Conservation (phyloP, 2,113 vertebrate genomes). For the Porphyrio hochstetteri region DNA sequence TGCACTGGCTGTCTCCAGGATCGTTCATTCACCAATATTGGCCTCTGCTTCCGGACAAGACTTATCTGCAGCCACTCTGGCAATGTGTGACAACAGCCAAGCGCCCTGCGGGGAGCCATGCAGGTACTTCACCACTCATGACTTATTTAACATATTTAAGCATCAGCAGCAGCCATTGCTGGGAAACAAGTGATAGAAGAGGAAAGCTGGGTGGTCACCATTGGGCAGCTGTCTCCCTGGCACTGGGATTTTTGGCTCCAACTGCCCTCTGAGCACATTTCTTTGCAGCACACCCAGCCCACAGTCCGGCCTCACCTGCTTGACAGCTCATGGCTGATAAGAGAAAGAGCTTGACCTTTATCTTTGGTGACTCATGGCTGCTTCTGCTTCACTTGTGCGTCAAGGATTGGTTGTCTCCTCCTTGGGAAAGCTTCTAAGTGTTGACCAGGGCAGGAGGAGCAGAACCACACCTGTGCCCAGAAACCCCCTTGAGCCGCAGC, state of each 20-base stretch:
- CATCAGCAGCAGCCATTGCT: neutral
- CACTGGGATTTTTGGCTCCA: neutral
- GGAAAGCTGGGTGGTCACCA: accelerated
- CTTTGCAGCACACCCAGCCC: neutral
- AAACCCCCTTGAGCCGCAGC: neutral
- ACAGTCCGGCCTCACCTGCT: neutral
- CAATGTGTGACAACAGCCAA: neutral
- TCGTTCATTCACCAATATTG: neutral
- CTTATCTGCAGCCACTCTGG: neutral
- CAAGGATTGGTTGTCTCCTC: neutral
- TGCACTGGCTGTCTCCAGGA: neutral
- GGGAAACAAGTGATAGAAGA: neutral
- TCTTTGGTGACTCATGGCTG: constrained; percentile 50
- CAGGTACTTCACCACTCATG: neutral
- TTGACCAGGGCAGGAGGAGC: neutral
- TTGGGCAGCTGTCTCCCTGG: accelerated
- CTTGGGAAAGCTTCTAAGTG: neutral
- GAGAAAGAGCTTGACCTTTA: constrained; percentile 11
- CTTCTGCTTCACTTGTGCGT: neutral
- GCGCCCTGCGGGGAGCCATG: neutral
- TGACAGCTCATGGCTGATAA: constrained; percentile 13
- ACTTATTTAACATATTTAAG: neutral
- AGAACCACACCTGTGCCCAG: neutral
- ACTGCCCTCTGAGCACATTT: neutral
- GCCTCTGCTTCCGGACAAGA: neutral